A percentile compares a stretch with the other conserved stretches of the same genome.
phyloP scores from a whole-genome alignment of 2,113 vertebrate species.

The Empidonax traillii region DNA sequence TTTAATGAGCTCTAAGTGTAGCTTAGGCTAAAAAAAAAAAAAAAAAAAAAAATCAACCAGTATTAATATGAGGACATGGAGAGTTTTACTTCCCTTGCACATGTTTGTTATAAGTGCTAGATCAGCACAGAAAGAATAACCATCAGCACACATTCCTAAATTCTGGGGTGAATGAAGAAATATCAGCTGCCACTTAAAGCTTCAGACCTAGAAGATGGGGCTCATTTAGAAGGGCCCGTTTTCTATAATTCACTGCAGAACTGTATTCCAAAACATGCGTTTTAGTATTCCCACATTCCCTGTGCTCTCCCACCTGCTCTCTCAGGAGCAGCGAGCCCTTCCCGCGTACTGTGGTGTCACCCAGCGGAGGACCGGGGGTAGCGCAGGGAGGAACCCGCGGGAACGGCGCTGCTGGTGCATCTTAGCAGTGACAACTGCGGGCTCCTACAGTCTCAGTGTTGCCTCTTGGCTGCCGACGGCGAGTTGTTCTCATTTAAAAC shows the following conservation, averaged over 20 bases:
- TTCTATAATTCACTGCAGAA: neutral
- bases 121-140: neutral
- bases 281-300: neutral
- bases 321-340: neutral
- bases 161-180: neutral
- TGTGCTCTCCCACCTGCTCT: neutral
- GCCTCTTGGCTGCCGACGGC: neutral
- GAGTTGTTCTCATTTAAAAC: neutral
- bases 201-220: neutral
- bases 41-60: neutral
- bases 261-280: neutral
- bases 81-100: neutral
- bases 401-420: neutral
- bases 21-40: neutral
- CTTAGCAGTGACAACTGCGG: rapidly evolving
- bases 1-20: neutral
- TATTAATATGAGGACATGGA: neutral
- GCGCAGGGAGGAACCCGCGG: neutral
- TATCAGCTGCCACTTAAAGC: neutral
- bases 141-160: neutral
- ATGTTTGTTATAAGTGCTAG: neutral
- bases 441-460: neutral
- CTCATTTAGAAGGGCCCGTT: neutral
- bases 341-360: slow-evolving; percentile 61
- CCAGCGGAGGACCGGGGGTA: slow-evolving; percentile 34